A percentile compares a stretch with the other conserved stretches of the same genome.
Evolutionary conservation across 1,140 invertebrate species (phyloP).

Genomic region (Nephila pilipes): DNA sequence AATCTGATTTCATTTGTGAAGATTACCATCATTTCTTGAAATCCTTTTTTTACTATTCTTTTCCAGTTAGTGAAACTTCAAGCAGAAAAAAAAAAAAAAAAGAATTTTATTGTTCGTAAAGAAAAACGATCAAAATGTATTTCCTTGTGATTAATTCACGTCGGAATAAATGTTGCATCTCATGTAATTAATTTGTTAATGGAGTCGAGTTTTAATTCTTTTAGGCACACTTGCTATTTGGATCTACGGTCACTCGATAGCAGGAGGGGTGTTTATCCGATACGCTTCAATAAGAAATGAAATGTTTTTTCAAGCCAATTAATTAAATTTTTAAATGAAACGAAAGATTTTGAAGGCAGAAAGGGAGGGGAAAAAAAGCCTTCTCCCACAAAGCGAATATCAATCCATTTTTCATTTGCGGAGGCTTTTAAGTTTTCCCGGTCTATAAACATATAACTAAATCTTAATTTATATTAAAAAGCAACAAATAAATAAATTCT

Average conservation of each 20-base stretch:
- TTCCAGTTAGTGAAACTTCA: not conserved
- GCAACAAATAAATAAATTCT: slow-evolving; percentile 74
- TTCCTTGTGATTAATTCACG: slow-evolving; percentile 67
- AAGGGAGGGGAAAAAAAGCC: slow-evolving; percentile 29
- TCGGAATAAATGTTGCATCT: slow-evolving; percentile 55
- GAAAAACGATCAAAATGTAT: slow-evolving; percentile 47
- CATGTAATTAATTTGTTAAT: slow-evolving; percentile 76
- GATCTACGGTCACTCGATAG: slow-evolving; percentile 53
- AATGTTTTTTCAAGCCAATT: slow-evolving; percentile 71
- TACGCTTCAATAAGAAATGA: slow-evolving; percentile 76
- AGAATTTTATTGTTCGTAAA: slow-evolving; percentile 36
- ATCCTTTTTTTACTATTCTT: not conserved
- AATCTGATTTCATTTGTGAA: slow-evolving; percentile 10
- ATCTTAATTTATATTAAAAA: slow-evolving; percentile 77
- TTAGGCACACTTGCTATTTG: slow-evolving; percentile 65
- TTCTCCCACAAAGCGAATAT: slow-evolving; percentile 64
- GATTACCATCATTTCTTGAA: slow-evolving; percentile 25
- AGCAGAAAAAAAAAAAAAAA: slow-evolving; percentile 23
- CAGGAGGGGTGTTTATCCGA: slow-evolving; percentile 57
- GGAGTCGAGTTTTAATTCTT: slow-evolving; percentile 74
- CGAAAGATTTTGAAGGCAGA: slow-evolving; percentile 40
- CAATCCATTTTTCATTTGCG: slow-evolving; percentile 74
- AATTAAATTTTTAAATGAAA: slow-evolving; percentile 76
- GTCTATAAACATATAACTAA: slow-evolving; percentile 76
- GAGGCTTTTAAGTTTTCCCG: slow-evolving; percentile 70